These are phyloP conservation scores for Pluvialis apricaria DNA, from an alignment of 2,113 vertebrate genomes.

Conservation along the genomic window DNA sequence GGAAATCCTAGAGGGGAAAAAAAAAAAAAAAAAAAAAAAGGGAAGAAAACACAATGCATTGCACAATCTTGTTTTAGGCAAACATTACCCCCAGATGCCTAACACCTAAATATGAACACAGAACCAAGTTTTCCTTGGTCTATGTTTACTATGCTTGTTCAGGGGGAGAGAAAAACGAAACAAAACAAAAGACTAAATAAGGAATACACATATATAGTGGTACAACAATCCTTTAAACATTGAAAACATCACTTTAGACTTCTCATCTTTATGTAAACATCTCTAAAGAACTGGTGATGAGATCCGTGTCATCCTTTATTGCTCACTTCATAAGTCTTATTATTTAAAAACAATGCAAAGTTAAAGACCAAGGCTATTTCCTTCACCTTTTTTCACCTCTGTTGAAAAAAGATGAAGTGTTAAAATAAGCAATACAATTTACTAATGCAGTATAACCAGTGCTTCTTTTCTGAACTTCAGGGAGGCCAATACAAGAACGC, in stretches of 20 bases:
- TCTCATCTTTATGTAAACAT: not conserved
- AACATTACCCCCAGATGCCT: not conserved
- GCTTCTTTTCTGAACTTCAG: not conserved
- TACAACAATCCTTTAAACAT: not conserved
- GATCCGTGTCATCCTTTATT: not conserved
- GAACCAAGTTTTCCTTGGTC: not conserved
- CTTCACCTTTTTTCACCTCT: not conserved
- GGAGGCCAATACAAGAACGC: not conserved
- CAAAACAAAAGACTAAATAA: not conserved
- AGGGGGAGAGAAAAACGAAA: not conserved
- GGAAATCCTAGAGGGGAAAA: not conserved
- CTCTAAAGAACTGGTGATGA: not conserved
- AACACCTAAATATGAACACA: not conserved
- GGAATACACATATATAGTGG: not conserved
- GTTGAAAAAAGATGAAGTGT: not conserved
- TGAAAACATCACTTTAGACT: constrained; percentile 5
- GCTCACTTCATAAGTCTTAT: not conserved
- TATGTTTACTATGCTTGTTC: not conserved
- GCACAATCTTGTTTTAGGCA: not conserved
- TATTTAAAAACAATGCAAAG: not conserved
- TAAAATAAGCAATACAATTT: not conserved
- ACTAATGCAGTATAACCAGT: not conserved
- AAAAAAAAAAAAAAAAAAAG: not conserved
- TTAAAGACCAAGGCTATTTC: not conserved
- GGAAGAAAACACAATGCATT: not conserved